phyloP scores from a whole-genome alignment of 2,113 vertebrate genomes.

The Xyrauchen texanus region DNA sequence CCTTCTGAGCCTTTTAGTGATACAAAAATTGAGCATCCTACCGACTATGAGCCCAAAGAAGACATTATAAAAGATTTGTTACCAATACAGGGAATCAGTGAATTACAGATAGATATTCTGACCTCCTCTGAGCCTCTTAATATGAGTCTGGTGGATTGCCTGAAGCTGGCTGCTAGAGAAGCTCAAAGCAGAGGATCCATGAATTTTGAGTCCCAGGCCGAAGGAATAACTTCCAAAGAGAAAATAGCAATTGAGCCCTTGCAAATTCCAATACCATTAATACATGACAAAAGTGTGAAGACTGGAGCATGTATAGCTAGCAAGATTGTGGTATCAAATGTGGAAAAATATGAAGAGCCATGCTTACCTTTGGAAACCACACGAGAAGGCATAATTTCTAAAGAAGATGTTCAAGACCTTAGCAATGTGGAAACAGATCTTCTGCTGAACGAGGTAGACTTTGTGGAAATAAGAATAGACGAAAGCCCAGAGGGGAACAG shows the following conservation, averaged over 20 bases:
- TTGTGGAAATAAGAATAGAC: constrained; percentile 60
- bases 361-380: not conserved
- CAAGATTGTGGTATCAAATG: not conserved
- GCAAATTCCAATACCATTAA: not conserved
- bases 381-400: constrained; percentile 12
- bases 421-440: constrained; percentile 23
- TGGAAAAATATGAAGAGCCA: not conserved
- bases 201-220: constrained; percentile 45
- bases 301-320: constrained; percentile 41
- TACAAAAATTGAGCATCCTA: constrained; percentile 2
- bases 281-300: constrained; percentile 49
- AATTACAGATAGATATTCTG: not conserved
- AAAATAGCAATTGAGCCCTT: constrained; percentile 55
- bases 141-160: constrained; percentile 53
- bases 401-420: not conserved
- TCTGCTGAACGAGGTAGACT: constrained; percentile 56
- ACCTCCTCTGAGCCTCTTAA: not conserved
- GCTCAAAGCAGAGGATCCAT: constrained; percentile 33
- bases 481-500: constrained; percentile 20
- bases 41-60: constrained; percentile 8
- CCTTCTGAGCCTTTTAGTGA: constrained; percentile 47
- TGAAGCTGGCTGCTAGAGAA: constrained; percentile 57
- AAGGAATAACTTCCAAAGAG: not conserved
- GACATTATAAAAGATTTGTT: not conserved
- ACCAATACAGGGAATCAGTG: not conserved